Evolutionary conservation across 2,797 vertebrate species (phyloP).

Genomic region (Sebastes minor): DNA sequence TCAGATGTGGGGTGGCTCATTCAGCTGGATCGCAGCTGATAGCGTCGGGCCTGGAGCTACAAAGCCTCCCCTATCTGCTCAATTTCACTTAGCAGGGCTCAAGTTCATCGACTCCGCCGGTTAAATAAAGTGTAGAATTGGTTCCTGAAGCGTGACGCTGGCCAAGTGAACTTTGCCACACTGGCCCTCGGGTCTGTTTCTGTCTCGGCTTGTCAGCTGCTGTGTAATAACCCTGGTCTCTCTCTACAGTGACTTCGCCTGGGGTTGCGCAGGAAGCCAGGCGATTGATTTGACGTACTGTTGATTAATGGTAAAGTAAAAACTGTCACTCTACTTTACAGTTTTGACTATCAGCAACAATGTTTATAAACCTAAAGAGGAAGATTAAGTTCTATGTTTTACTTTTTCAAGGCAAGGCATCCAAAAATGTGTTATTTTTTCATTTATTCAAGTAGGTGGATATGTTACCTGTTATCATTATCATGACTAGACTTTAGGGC

Average conservation of each 20-base stretch:
- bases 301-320: background rate
- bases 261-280: constrained; percentile 1
- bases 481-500: background rate
- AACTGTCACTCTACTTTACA: background rate
- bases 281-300: background rate
- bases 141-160: constrained; percentile 42
- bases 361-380: background rate
- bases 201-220: constrained; percentile 44
- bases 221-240: constrained; percentile 27
- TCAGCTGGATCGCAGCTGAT: constrained; percentile 41
- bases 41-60: constrained; percentile 30
- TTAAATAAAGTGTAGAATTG: constrained; percentile 67
- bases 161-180: constrained; percentile 55
- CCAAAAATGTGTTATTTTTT: background rate
- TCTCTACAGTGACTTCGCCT: constrained; percentile 25
- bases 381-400: background rate
- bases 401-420: background rate
- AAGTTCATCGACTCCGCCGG: constrained; percentile 41
- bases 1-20: constrained; percentile 43
- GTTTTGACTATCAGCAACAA: background rate
- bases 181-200: constrained; percentile 36
- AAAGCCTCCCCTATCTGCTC: constrained; percentile 48
- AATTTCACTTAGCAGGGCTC: constrained; percentile 45
- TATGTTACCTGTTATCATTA: background rate
- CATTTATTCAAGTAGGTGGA: background rate